Base-by-base conservation (phyloP, 2,888 invertebrate species). In the Dione vanillae region DNA sequence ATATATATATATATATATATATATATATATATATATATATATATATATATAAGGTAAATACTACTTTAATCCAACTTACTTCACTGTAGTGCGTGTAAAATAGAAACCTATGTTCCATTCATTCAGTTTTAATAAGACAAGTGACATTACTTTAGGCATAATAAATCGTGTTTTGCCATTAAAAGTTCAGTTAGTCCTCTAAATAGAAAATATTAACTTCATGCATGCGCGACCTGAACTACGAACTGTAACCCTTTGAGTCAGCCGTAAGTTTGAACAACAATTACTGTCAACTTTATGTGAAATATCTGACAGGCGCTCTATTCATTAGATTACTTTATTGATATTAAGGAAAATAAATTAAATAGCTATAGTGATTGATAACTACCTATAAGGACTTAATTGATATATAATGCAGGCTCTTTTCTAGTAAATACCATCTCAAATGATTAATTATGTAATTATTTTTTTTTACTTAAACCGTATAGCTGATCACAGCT, bases 191-290 rank as follows among this genome's bases (percentile, higher is more conserved):
- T 16, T 27, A 43, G 52, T 43, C 41, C 7, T 52, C 41, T 27
- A 65, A 72, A 65, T 68, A 69, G 74, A 66, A 67, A 75, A 75
- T 75, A 74, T 74, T 66, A 56, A 59, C 69, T 65, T 73, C 72
- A 76, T 75, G 75, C 73, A 72, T 67, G 76, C 76, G 75, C 77
- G 75, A 75, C 77, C 65, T 72, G 76, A 76, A 76, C 77, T 76
- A 76, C 78, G 79, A 79, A 78, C 80, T 80, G 77, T 78, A 76
- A 76, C 78, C 78, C 74, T 65, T 76, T 64, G 45, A 65, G 27
- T 67, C 59, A 51, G 52, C 54, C 73, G 19, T 72, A 72, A 65
- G 45, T 74, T 67, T 62, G 52, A 43, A 70, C 70, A 62, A 75
- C 71, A 71, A 67, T 75, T 65, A 74, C 37, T 70, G 52, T 67